Evolutionary conservation across 2,888 invertebrate species (phyloP).

Genomic region (Ramazzottius varieornatus): DNA sequence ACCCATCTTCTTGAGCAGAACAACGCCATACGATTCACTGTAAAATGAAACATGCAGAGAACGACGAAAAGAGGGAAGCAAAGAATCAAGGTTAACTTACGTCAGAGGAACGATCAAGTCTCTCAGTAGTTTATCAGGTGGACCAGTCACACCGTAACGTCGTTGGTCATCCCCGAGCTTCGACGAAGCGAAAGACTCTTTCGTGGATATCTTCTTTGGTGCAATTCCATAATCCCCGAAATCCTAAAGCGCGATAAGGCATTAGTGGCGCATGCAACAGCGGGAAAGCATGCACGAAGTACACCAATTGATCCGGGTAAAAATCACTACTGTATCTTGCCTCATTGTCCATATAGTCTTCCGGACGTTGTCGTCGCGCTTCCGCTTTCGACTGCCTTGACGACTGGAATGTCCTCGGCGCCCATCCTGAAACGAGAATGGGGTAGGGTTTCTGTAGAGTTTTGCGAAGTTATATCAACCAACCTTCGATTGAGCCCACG

Average conservation of each 20-base stretch:
- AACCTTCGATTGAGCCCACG: slow-evolving; percentile 63
- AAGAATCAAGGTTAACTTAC: slow-evolving; percentile 3
- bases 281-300: neutral
- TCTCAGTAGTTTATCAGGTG: slow-evolving; percentile 7
- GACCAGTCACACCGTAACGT: slow-evolving; percentile 6
- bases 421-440: slow-evolving; percentile 40
- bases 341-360: slow-evolving; percentile 96
- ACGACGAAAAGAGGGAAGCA: slow-evolving; percentile 4
- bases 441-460: too few relatives aligned
- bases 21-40: slow-evolving; percentile 63
- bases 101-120: slow-evolving; percentile 8
- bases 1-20: slow-evolving; percentile 61
- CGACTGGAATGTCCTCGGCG: slow-evolving; percentile 65
- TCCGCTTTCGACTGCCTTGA: slow-evolving; percentile 43
- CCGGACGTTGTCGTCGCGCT: slow-evolving; percentile 36
- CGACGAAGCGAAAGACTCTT: slow-evolving; percentile 38
- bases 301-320: too few relatives aligned
- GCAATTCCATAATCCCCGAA: slow-evolving; percentile 80
- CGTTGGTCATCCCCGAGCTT: slow-evolving; percentile 10
- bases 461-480: too few relatives aligned
- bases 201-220: slow-evolving; percentile 52
- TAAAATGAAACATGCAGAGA: slow-evolving; percentile 10
- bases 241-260: slow-evolving; percentile 31
- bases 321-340: too few relatives aligned
- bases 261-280: too few relatives aligned